These are phyloP conservation scores for Ferdinandea cuprea DNA, from an alignment of 2,888 invertebrate genomes.

Conservation along the genomic window DNA sequence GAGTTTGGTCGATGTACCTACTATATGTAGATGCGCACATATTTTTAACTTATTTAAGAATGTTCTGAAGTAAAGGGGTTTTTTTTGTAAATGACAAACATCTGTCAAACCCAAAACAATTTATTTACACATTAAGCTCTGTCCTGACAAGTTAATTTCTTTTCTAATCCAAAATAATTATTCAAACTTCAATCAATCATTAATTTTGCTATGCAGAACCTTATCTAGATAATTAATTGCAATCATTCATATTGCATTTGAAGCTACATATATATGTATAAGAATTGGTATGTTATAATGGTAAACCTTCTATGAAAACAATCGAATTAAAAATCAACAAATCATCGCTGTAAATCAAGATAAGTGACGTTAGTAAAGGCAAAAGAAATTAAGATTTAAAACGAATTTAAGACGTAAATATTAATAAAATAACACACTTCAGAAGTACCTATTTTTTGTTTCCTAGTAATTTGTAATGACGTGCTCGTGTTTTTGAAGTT, in stretches of 20 bases:
- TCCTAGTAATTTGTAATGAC: not conserved
- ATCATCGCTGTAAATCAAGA: not conserved
- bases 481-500: not conserved
- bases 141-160: not conserved
- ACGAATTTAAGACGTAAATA: not conserved
- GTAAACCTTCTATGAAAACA: not conserved
- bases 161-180: not conserved
- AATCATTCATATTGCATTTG: not conserved
- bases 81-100: too few species aligned
- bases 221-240: not conserved
- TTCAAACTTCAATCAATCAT: conserved; percentile 6
- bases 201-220: not conserved
- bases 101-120: too few species aligned
- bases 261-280: too few species aligned
- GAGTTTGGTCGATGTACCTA: too few species aligned
- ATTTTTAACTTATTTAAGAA: too few species aligned
- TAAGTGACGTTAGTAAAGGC: not conserved
- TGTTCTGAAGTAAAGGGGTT: too few species aligned
- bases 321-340: not conserved
- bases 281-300: not conserved
- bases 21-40: too few species aligned
- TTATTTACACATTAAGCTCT: too few species aligned
- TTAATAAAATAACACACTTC: not conserved
- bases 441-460: too few species aligned
- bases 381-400: not conserved